Percentiles rank a stretch among this genome's conserved stretches.
These are phyloP conservation scores for Cynopterus brachyotis DNA, from an alignment of 2,113 vertebrate species.

Conservation along the genomic window DNA sequence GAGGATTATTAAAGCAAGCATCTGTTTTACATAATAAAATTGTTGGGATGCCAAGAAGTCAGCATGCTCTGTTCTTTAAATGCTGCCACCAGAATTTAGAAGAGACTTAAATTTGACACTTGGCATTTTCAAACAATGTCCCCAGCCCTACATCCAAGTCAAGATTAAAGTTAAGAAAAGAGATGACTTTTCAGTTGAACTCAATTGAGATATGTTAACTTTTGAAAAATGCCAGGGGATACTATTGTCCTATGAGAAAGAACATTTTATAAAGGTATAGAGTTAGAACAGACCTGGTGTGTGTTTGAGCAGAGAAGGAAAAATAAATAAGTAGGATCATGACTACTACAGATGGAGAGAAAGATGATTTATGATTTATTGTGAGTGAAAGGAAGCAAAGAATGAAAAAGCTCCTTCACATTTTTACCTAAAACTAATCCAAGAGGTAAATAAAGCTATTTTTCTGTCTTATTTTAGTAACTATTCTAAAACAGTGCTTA, in stretches of 20 bases:
- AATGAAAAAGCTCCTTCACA: neutral
- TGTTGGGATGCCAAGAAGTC: neutral
- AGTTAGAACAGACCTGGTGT: neutral
- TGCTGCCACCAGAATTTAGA: neutral
- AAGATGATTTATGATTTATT: neutral
- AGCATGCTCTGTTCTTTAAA: neutral
- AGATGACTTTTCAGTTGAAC: neutral
- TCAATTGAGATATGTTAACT: neutral
- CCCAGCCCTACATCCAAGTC: neutral
- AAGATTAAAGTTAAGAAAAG: neutral
- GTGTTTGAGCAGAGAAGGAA: neutral
- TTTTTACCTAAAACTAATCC: neutral
- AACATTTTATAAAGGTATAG: neutral
- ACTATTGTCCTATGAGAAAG: neutral
- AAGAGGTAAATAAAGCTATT: neutral
- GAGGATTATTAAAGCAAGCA: neutral
- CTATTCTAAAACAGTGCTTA: neutral
- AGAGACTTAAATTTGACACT: neutral
- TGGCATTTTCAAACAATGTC: neutral
- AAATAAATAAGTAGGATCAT: neutral
- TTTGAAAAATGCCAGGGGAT: neutral
- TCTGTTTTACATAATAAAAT: neutral
- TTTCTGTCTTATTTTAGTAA: neutral
- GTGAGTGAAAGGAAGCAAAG: neutral
- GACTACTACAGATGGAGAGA: neutral